Percentiles rank a stretch among this genome's conserved stretches.
Conservation (phyloP, 2,113 vertebrate species). For the Odocoileus hemionus region DNA sequence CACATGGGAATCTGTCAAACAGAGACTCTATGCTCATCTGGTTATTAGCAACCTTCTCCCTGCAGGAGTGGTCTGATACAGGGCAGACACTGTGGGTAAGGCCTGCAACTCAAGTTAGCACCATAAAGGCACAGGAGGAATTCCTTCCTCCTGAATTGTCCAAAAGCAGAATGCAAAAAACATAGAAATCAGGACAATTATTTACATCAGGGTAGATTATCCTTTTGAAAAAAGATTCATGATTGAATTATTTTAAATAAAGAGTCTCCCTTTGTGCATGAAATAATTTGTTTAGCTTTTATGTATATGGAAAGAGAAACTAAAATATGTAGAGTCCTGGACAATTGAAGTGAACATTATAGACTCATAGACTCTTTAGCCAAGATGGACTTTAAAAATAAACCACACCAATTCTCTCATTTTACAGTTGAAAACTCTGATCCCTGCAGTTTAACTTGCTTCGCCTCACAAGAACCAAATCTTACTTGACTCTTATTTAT, state of each 20-base stretch:
- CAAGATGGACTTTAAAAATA: neutral
- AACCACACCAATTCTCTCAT: neutral
- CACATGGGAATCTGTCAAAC: neutral
- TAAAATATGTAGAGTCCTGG: constrained; percentile 4
- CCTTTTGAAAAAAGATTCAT: neutral
- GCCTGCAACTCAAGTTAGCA: neutral
- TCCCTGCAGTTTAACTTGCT: neutral
- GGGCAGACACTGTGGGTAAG: neutral
- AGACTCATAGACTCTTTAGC: neutral
- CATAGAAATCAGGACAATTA: neutral
- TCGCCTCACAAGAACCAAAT: neutral
- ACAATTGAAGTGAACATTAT: neutral
- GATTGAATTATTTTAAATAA: neutral
- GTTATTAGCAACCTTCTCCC: neutral
- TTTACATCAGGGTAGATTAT: neutral
- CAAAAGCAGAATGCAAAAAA: neutral
- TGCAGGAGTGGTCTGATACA: neutral
- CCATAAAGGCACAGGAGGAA: neutral
- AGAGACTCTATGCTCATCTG: neutral
- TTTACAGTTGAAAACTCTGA: neutral
- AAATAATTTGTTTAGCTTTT: constrained; percentile 5
- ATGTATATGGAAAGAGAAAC: neutral
- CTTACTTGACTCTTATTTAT: neutral
- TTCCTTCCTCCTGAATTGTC: neutral
- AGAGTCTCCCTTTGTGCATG: neutral